Conservation (phyloP, 2,797 vertebrate species). For the Furcifer pardalis region DNA sequence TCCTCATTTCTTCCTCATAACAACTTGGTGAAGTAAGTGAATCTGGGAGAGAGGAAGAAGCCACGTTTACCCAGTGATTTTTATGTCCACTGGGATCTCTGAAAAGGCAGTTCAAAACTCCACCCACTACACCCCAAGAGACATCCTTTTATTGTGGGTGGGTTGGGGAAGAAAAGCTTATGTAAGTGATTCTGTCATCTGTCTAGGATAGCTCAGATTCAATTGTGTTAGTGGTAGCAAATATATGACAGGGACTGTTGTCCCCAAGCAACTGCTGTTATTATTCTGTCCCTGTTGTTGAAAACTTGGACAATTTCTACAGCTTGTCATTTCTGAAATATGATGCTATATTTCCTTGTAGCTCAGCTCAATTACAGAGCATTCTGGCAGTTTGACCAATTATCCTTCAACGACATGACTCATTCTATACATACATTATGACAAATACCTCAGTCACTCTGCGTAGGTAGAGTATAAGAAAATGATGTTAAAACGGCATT, state of each 20-base stretch:
- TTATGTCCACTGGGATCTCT: not conserved
- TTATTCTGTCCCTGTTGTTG: slow-evolving; percentile 64
- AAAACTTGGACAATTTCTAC: slow-evolving; percentile 62
- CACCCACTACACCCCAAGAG: not conserved
- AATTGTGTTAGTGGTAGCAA: slow-evolving; percentile 62
- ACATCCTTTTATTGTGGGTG: not conserved
- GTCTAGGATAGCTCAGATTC: slow-evolving; percentile 55
- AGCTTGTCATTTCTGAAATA: slow-evolving; percentile 68
- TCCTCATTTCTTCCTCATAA: too few species aligned
- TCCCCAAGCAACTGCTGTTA: slow-evolving; percentile 62
- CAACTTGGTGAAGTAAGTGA: too few species aligned
- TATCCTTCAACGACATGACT: slow-evolving; percentile 63
- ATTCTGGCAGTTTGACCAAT: slow-evolving; percentile 70
- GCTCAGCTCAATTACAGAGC: slow-evolving; percentile 56
- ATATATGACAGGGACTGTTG: slow-evolving; percentile 49
- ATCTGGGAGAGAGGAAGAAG: too few species aligned
- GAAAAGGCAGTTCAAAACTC: not conserved
- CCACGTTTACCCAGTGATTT: too few species aligned
- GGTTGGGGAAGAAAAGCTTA: slow-evolving; percentile 53
- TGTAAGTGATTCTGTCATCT: slow-evolving; percentile 57
- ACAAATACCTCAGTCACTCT: slow-evolving; percentile 46
- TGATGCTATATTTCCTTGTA: slow-evolving; percentile 63
- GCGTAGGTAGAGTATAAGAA: slow-evolving; percentile 56
- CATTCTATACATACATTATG: slow-evolving; percentile 59
- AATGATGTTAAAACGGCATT: slow-evolving; percentile 55